Evolutionary conservation across 2,113 vertebrate species (phyloP), one percentile per base, ranked within the genome.

Genomic region (Sardina pilchardus): DNA sequence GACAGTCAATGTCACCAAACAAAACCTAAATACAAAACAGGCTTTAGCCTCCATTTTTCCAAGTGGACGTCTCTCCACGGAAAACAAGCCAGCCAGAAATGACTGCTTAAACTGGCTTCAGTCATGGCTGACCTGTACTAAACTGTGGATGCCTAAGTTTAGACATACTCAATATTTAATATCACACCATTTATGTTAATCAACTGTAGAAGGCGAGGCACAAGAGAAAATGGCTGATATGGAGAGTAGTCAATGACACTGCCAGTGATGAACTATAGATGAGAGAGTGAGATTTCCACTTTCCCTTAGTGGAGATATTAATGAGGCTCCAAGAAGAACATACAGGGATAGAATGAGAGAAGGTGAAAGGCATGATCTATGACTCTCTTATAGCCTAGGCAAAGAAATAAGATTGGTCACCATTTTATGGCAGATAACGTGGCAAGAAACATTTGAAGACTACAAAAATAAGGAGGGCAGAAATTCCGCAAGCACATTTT

Each of bases 91-190:
- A 83, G 67, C 85, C 83, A 59, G 83, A 43, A 67, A 45, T 83
- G 6, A 83, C 47, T 12, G 43, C 34, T 80, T 43, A 34, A 83
- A 56, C 75, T 42, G 45, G 42, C 45, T 43, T 39, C 53, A 4
- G 48, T 45, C 24, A 83, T 90, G 85, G 85, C 88, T 86, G 88
- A 91, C 2, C 26, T 26, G 34, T 83, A 71, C 34, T 63, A 45
- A 81, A 83, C 81, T 86, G 84, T 81, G 85, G 84, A 80, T 82
- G 48, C 43, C 87, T 87, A 63, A 89, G 90, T 92, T 92, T 88
- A 93, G 80, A 86, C 87, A 67, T 84, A 80, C 78, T 91, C 85
- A 90, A 92, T 88, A 88, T 92, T 88, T 85, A 84, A 91, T 92
- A 87, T 71, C 42, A 75, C 30, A 88, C 93, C 85, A 90, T 89